Base-by-base conservation (phyloP, 30 jellyfish, hydroid and myxozoan species). In the Cassiopea xamachana region DNA sequence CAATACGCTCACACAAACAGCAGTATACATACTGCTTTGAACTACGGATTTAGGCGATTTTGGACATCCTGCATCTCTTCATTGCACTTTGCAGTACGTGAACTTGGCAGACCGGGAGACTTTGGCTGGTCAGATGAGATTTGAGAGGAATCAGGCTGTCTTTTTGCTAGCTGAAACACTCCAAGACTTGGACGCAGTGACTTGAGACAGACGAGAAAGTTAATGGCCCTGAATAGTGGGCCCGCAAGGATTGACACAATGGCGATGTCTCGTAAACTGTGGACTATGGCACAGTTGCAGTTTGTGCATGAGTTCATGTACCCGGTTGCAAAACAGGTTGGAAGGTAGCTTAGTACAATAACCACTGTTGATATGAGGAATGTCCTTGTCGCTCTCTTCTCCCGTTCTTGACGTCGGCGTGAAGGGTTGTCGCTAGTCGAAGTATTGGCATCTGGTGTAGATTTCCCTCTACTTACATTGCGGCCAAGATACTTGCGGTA, bases 241-340 rank as follows among this genome's bases (percentile, higher is more conserved):
- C 94, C 94, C 0, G 94, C 94, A 55, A 87, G 89, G 17, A 87
- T 87, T 9, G 94, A 87, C 45, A 87, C 94, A 77, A 87, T 77
- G 44, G 94, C 94, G 18, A 87, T 87, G 89, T 87, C 94, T 68
- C 94, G 48, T n/a, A 87, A 72, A 49, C 94, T 77, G 61, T 87
- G 94, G 43, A 87, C 94, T 7, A 77, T 69, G 79, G 94, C 94
- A 61, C 94, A 87, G 50, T 87, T 76, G 89, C 94, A 87, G 62
- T 76, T 87, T 18, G 39, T 78, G 89, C 94, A 87, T 58, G 94
- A 75, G 47, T 87, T 87, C 94, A 87, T 87, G 78, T 87, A 87
- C 43, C 94, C 94, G 14, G 88, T 75, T 1, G 94, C 94, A 55
- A 87, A 76, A 58, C 94, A 87, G 15, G 94, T 87, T 62, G 94